Evolutionary conservation across 2,113 vertebrate genomes (phyloP).

Genomic region (Atlantisia rogersi): DNA sequence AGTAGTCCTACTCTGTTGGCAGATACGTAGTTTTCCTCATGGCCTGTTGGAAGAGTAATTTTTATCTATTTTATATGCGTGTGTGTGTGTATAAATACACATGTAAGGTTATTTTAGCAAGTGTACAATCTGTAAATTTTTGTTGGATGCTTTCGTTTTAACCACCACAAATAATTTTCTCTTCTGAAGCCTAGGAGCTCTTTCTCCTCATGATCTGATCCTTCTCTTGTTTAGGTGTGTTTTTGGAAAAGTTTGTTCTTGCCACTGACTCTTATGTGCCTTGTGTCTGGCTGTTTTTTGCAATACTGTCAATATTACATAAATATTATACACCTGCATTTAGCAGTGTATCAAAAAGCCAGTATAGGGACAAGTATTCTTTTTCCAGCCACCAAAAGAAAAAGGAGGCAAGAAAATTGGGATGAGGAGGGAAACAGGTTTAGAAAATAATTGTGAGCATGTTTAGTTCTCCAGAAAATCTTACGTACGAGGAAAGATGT

Average conservation of each 20-base stretch:
- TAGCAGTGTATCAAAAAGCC: not conserved
- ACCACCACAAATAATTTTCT: not conserved
- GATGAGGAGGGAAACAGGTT: not conserved
- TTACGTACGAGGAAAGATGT: not conserved
- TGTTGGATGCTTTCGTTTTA: not conserved
- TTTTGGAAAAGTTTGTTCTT: not conserved
- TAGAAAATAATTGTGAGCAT: not conserved
- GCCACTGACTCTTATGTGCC: not conserved
- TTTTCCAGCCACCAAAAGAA: not conserved
- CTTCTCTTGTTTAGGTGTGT: not conserved
- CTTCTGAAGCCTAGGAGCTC: not conserved
- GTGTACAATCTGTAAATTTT: accelerated
- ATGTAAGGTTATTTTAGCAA: not conserved
- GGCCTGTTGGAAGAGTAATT: not conserved
- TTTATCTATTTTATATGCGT: not conserved
- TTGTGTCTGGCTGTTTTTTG: not conserved
- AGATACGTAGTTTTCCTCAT: not conserved
- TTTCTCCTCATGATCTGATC: not conserved
- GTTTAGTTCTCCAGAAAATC: not conserved
- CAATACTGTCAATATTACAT: not conserved
- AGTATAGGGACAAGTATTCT: not conserved
- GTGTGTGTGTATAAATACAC: not conserved
- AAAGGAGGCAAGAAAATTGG: not conserved
- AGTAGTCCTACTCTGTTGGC: not conserved
- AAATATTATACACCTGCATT: not conserved